Evolutionary conservation across 2,113 vertebrate species (phyloP), one percentile per base, ranked within the genome.

Genomic region (Chloropsis hardwickii): DNA sequence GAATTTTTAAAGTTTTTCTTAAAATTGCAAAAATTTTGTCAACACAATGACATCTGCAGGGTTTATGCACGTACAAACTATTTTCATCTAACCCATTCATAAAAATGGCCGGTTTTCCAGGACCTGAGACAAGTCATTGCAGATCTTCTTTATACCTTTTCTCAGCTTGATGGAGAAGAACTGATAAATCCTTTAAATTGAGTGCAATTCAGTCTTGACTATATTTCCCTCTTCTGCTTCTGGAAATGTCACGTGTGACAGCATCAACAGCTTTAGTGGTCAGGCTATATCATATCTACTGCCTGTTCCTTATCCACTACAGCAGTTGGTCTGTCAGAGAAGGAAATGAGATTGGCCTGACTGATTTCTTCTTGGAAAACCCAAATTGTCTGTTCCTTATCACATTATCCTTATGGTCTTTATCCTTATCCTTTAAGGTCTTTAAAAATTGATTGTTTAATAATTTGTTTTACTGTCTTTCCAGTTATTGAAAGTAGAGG

Each of bases 301-400:
- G 64, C 31, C 31, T 90, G 48, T 85, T 54, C 62, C 81, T 88
- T 92, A 93, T 92, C 92, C 92, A 28, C 6, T 78, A 44, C 71
- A 60, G 60, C 67, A 86, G 71, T 31, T 94, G 71, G 69, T 74
- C 65, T 94, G 51, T 64, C 78, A 87, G 78, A 57, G 50, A 39
- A 66, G 39, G 35, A 86, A 94, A 78, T 93, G 17, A 92, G 72
- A 78, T 90, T 73, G 86, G 16, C 56, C 39, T 51, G 64, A 77
- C 50, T 50, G 58, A 74, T 90, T 90, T 83, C n/a, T 83, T 86
- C 67, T 78, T 81, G 42, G 69, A 88, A 95, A 93, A 90, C 61
- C 86, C 79, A 62, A 83, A 70, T 61, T 81, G 21, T 83, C 64
- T 81, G 11, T 58, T 88, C 47, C 64, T 87, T 66, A 71, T 81